Percentiles rank a stretch among this genome's conserved stretches.
These are phyloP conservation scores for Platysteira castanea DNA, from an alignment of 2,113 vertebrate species.

Conservation along the genomic window DNA sequence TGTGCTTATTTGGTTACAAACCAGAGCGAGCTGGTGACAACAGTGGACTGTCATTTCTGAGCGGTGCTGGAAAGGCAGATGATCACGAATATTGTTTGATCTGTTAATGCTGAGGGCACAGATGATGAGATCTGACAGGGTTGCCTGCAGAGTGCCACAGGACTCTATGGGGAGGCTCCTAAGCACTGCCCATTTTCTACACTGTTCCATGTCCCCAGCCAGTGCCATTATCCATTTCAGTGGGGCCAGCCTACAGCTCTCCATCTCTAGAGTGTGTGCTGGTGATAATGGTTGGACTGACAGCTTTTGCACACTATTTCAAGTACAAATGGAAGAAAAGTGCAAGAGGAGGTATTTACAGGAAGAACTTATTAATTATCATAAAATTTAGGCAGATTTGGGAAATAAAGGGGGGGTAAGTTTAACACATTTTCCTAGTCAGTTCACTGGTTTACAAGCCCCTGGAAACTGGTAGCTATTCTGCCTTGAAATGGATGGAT, in stretches of 20 bases:
- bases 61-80: background rate
- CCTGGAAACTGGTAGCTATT: background rate
- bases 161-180: background rate
- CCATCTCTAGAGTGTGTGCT: no score
- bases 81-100: fast-evolving
- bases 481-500: background rate
- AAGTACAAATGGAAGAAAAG: background rate
- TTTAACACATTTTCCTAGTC: background rate
- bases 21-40: fast-evolving
- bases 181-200: background rate
- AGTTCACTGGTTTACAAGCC: background rate
- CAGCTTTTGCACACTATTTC: background rate
- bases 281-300: background rate
- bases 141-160: background rate
- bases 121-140: background rate
- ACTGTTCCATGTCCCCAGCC: background rate
- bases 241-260: background rate
- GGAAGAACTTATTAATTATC: background rate
- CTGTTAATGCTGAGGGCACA: background rate
- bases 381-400: background rate
- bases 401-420: background rate
- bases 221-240: background rate
- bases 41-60: background rate
- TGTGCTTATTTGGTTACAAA: background rate
- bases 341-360: background rate